A percentile compares a stretch with the other conserved stretches of the same genome.
phyloP scores from a whole-genome alignment of 2,888 invertebrate species.

The Lasioglossum vierecki region DNA sequence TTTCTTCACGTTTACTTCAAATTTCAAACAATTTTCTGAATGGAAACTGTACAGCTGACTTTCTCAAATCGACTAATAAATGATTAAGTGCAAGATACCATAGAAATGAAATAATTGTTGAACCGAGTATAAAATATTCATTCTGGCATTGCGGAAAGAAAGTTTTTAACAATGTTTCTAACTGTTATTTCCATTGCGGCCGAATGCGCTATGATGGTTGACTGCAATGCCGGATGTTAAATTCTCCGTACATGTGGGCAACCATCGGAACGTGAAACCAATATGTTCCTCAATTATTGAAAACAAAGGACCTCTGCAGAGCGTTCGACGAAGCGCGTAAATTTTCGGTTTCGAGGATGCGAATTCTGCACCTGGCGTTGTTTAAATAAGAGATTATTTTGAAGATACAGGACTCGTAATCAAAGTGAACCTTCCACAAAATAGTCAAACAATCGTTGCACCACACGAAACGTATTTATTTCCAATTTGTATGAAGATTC shows the following conservation, averaged over 20 bases:
- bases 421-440: not conserved
- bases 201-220: not conserved
- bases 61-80: no score
- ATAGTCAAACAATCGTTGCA: not conserved
- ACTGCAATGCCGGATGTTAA: conserved; percentile 43
- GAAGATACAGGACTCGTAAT: not conserved
- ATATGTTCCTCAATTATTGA: conserved; percentile 55
- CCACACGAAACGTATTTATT: not conserved
- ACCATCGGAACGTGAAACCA: conserved; percentile 44
- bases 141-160: not conserved
- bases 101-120: no score
- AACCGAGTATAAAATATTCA: not conserved
- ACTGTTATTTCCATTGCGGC: conserved; percentile 25
- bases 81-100: no score
- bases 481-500: no score
- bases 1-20: conserved; percentile 11
- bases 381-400: not conserved
- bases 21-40: no score
- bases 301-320: conserved; percentile 20
- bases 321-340: conserved; percentile 28
- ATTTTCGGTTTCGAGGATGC: conserved; percentile 27
- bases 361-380: conserved; percentile 9
- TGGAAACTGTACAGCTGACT: no score
- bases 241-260: conserved; percentile 46
- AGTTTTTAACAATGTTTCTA: conserved; percentile 17